phyloP scores from a whole-genome alignment of 2,113 vertebrate species.

The Uria aalge region DNA sequence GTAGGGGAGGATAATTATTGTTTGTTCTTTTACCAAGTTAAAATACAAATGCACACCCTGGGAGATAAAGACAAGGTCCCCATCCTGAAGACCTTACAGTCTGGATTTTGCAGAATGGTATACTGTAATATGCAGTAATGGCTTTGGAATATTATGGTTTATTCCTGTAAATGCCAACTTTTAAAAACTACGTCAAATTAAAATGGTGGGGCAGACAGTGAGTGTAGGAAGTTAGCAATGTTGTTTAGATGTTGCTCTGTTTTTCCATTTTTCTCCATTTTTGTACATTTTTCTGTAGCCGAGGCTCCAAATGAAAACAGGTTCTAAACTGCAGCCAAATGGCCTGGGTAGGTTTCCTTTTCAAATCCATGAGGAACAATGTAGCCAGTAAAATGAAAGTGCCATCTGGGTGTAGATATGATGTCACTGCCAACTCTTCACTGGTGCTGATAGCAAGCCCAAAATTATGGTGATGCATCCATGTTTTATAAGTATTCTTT shows the following conservation, averaged over 20 bases:
- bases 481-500: constrained; percentile 66
- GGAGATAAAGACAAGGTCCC: neutral
- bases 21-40: neutral
- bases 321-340: constrained; percentile 48
- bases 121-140: neutral
- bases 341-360: constrained; percentile 61
- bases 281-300: neutral
- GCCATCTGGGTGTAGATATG: constrained; percentile 75
- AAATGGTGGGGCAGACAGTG: neutral
- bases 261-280: constrained; percentile 25
- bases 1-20: neutral
- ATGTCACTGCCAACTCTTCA: constrained; percentile 72
- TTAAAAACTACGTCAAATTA: neutral
- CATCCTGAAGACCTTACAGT: neutral
- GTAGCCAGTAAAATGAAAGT: constrained; percentile 72
- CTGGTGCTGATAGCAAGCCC: constrained; percentile 66
- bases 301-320: constrained; percentile 6
- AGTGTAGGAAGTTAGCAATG: neutral
- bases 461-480: constrained; percentile 65
- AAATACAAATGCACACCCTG: neutral
- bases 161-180: neutral
- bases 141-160: neutral
- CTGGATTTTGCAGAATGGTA: neutral
- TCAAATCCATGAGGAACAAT: constrained; percentile 67
- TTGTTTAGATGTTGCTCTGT: neutral